phyloP scores from a whole-genome alignment of 2,797 vertebrate species.

The Tachyglossus aculeatus region DNA sequence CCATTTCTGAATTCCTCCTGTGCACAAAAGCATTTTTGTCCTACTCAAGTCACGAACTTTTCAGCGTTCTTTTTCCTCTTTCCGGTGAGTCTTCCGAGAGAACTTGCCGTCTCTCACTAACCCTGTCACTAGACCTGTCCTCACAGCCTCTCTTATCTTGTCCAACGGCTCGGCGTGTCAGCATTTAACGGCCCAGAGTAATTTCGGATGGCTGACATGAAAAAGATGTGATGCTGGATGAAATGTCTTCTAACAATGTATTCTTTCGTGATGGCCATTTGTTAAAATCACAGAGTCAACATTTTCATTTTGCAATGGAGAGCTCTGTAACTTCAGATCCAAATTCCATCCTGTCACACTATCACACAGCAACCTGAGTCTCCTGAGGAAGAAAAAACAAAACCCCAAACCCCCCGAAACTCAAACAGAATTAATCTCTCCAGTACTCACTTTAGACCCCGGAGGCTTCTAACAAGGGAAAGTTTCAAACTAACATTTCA shows the following conservation, averaged over 20 bases:
- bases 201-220: not conserved
- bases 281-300: not conserved
- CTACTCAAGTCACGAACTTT: not conserved
- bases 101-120: not conserved
- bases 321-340: not conserved
- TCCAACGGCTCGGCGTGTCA: not conserved
- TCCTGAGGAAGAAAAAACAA: not conserved
- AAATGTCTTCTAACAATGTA: not conserved
- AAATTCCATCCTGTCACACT: no score
- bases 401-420: not conserved
- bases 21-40: rapidly evolving
- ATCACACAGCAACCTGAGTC: not conserved
- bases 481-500: no score
- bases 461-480: no score
- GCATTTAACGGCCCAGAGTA: rapidly evolving
- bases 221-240: not conserved
- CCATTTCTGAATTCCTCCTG: conserved; percentile 12
- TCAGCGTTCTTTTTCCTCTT: not conserved
- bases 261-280: not conserved
- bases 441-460: no score
- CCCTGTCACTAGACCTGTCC: rapidly evolving
- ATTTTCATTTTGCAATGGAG: no score
- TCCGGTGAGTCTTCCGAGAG: not conserved
- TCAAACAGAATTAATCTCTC: rapidly evolving
- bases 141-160: not conserved